Conservation (phyloP, 2,888 invertebrate species). For the Byasa hedistus region DNA sequence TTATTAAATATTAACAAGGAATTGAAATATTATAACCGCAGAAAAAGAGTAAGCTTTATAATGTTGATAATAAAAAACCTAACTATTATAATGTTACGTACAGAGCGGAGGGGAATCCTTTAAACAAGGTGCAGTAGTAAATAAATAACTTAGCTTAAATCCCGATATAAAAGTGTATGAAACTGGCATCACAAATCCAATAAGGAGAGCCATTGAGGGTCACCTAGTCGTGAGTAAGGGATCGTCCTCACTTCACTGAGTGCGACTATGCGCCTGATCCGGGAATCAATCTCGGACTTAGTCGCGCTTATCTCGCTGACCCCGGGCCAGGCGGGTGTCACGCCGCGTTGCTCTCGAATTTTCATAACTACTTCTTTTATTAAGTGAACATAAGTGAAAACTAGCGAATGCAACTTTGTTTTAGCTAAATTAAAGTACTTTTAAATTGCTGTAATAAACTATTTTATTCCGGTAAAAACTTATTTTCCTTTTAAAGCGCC, state of each 20-base stretch:
- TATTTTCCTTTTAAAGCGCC: too few relatives aligned
- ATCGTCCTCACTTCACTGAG: conserved; percentile 66
- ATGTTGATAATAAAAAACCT: too few relatives aligned
- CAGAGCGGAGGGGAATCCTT: too few relatives aligned
- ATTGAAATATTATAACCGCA: too few relatives aligned
- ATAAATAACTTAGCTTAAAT: conserved; percentile 30
- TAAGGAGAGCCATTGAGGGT: conserved; percentile 58
- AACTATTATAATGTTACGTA: too few relatives aligned
- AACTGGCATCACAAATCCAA: conserved; percentile 50
- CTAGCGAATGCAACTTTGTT: background rate
- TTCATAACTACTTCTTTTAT: conserved; percentile 35
- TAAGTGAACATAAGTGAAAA: background rate
- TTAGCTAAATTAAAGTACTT: background rate
- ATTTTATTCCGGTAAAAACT: too few relatives aligned
- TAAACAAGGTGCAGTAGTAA: conserved; percentile 7
- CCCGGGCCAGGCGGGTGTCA: conserved; percentile 63
- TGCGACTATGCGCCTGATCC: conserved; percentile 65
- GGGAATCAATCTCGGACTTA: conserved; percentile 76
- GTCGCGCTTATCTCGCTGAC: conserved; percentile 71
- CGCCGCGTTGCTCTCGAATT: conserved; percentile 62
- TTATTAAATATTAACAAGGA: too few relatives aligned
- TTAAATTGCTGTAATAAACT: too few relatives aligned
- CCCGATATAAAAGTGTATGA: conserved; percentile 39
- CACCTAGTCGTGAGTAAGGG: conserved; percentile 71
- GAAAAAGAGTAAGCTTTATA: too few relatives aligned